Conservation (phyloP, 2,797 vertebrate species). For the Karalla daura region DNA sequence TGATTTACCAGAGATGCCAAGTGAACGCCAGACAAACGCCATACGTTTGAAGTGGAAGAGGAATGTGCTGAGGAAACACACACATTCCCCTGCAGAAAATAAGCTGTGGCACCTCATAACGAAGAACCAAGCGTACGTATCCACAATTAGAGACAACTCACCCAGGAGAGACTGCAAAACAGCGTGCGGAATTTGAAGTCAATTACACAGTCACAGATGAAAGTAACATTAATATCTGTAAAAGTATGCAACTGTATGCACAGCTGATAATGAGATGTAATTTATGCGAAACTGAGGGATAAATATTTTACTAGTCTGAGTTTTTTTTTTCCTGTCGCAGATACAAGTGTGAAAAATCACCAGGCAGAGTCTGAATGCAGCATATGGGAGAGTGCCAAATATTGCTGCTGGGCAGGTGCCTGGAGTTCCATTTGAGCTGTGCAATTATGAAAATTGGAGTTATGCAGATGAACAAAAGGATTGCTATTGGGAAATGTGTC, state of each 20-base stretch:
- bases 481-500: conserved; percentile 73
- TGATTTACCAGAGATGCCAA: neutral
- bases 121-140: neutral
- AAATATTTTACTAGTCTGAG: conserved; percentile 66
- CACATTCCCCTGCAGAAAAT: conserved; percentile 11
- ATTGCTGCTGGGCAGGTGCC: conserved; percentile 76
- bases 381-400: conserved; percentile 58
- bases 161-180: conserved; percentile 14
- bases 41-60: neutral
- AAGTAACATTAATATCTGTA: conserved; percentile 64
- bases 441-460: conserved; percentile 85
- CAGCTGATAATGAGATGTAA: conserved; percentile 68
- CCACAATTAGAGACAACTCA: conserved; percentile 21
- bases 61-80: neutral
- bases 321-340: conserved; percentile 28
- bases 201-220: conserved; percentile 75
- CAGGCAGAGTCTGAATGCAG: conserved; percentile 64
- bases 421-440: conserved; percentile 78
- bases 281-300: conserved; percentile 66
- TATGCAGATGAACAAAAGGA: conserved; percentile 85
- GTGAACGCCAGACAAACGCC: neutral
- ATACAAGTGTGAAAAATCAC: conserved; percentile 64
- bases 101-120: neutral
- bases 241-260: conserved; percentile 73
- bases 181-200: conserved; percentile 36